Conservation (phyloP, 2,797 vertebrate genomes). For the Phoeniculus purpureus region DNA sequence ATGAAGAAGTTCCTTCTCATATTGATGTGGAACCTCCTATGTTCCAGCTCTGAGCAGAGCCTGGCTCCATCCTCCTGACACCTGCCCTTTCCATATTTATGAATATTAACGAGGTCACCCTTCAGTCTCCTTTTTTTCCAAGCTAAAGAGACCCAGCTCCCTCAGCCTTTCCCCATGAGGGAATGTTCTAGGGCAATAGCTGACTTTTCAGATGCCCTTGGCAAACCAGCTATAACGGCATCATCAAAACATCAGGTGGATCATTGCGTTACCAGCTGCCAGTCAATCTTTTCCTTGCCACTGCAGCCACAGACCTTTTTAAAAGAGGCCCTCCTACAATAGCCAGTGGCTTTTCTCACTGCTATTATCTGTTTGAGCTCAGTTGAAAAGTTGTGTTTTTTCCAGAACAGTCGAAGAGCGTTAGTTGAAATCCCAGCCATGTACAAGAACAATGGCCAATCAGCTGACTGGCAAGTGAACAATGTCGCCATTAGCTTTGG, state of each 20-base stretch:
- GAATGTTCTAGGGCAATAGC: neutral
- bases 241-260: neutral
- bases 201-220: neutral
- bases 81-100: too few species aligned
- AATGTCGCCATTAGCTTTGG: slow-evolving; percentile 5
- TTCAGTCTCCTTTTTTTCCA: too few species aligned
- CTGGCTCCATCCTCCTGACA: too few species aligned
- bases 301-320: neutral
- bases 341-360: neutral
- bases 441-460: slow-evolving; percentile 37
- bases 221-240: neutral
- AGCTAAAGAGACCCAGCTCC: too few species aligned
- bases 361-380: neutral
- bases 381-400: neutral
- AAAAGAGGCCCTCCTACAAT: neutral
- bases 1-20: too few species aligned
- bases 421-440: slow-evolving; percentile 13
- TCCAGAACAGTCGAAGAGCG: slow-evolving; percentile 50
- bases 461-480: slow-evolving; percentile 32
- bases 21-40: too few species aligned
- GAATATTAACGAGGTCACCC: too few species aligned
- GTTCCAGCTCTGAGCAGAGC: too few species aligned
- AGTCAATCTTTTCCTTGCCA: neutral
- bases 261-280: neutral
- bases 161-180: too few species aligned